phyloP scores from a whole-genome alignment of 2,888 invertebrate species.

The Hoplodrina blanda region DNA sequence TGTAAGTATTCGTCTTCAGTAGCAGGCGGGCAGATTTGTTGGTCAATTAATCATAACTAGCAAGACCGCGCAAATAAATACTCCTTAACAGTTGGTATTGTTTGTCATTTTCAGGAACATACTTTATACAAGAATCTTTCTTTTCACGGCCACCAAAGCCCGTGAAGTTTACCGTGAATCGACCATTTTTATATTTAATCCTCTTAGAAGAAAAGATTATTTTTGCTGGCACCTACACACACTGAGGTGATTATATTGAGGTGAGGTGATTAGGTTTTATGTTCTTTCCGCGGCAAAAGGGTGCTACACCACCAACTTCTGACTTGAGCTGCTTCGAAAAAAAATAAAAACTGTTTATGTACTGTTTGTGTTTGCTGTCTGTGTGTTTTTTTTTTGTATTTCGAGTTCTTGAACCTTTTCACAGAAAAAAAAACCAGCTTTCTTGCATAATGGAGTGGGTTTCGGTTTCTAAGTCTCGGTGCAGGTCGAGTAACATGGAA shows the following conservation, averaged over 20 bases:
- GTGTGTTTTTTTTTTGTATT: too few relatives aligned
- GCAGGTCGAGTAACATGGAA: not conserved
- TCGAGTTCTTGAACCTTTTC: not conserved
- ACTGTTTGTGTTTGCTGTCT: too few relatives aligned
- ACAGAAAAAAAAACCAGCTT: not conserved
- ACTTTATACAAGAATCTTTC: not conserved
- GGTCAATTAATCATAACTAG: too few relatives aligned
- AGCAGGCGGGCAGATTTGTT: too few relatives aligned
- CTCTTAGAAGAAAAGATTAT: constrained; percentile 55
- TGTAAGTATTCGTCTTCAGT: too few relatives aligned
- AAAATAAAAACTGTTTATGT: too few relatives aligned
- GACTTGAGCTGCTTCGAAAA: too few relatives aligned
- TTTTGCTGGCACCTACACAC: constrained; percentile 49
- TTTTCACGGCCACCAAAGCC: not conserved
- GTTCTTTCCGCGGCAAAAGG: too few relatives aligned
- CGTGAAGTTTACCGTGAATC: constrained; percentile 36
- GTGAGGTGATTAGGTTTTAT: too few relatives aligned
- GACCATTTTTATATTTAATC: constrained; percentile 55
- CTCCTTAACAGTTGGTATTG: not conserved
- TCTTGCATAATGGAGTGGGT: constrained; percentile 3
- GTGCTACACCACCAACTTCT: too few relatives aligned
- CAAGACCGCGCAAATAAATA: too few relatives aligned
- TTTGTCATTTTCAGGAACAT: not conserved
- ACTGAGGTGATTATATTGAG: constrained; percentile 6
- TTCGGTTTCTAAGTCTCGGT: not conserved